Percentiles rank a stretch among this genome's conserved stretches.
Conservation (phyloP, 2,888 invertebrate species). For the Dinocampus coccinellae region DNA sequence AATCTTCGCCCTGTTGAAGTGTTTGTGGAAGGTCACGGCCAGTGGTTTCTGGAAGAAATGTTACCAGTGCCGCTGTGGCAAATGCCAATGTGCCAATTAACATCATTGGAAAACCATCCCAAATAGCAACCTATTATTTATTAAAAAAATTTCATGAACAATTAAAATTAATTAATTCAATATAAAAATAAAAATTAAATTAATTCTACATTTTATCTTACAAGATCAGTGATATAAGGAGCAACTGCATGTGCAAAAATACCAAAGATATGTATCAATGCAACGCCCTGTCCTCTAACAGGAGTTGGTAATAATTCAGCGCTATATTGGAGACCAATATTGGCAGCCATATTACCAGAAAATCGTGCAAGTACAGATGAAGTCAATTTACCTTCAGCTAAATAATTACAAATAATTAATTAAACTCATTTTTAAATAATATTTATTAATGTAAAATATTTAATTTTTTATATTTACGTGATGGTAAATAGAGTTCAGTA, state of each 20-base stretch:
- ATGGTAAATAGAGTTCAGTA: constrained; percentile 54
- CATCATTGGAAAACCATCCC: constrained; percentile 76
- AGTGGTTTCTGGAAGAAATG: constrained; percentile 88
- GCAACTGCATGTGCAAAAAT: constrained; percentile 85
- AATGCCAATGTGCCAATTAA: constrained; percentile 83
- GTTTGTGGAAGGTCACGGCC: constrained; percentile 89
- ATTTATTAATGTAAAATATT: background rate
- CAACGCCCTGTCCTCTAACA: constrained; percentile 88
- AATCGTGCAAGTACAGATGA: constrained; percentile 88
- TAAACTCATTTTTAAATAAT: background rate
- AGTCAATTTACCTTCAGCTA: constrained; percentile 79
- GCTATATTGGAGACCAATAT: constrained; percentile 90
- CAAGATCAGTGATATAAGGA: constrained; percentile 87
- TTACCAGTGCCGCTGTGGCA: constrained; percentile 78
- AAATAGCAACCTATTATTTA: constrained; percentile 53
- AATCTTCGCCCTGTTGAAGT: constrained; percentile 86
- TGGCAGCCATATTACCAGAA: constrained; percentile 89
- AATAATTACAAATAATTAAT: constrained; percentile 1
- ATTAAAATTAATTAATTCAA: background rate
- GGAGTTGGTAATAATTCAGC: constrained; percentile 90
- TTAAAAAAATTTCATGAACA: constrained; percentile 19
- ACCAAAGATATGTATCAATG: constrained; percentile 89
- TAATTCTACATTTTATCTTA: constrained; percentile 66
- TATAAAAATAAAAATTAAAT: background rate
- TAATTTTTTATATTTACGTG: background rate